These are phyloP conservation scores for Zelostemma sp. DNA, from an alignment of 1,140 invertebrate species.

Conservation along the genomic window DNA sequence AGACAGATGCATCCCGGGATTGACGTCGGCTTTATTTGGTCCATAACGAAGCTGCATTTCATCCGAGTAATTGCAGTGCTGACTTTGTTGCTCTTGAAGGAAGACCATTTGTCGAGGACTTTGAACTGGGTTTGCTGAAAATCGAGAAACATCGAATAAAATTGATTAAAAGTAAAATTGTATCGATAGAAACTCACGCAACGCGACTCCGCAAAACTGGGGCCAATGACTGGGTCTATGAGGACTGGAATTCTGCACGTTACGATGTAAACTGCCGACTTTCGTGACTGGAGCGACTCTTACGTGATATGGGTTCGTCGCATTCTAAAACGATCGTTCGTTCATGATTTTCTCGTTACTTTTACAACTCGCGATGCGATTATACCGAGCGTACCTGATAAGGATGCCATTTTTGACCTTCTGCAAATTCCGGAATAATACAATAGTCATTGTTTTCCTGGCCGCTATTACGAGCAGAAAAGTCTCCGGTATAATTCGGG, in stretches of 20 bases:
- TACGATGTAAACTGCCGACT: constrained; percentile 58
- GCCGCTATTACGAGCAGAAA: constrained; percentile 38
- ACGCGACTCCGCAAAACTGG: constrained; percentile 63
- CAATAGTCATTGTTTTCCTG: constrained; percentile 58
- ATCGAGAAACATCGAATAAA: too few species aligned
- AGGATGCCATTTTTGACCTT: constrained; percentile 67
- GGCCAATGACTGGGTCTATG: constrained; percentile 60
- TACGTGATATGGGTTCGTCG: constrained; percentile 57
- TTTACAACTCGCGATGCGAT: too few species aligned
- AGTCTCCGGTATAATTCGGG: constrained; percentile 53
- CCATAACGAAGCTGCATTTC: constrained; percentile 61
- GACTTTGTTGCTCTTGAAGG: constrained; percentile 60
- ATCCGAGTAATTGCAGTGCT: constrained; percentile 58
- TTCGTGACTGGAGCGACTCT: constrained; percentile 53
- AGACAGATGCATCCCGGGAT: constrained; percentile 43
- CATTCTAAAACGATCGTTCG: constrained; percentile 51
- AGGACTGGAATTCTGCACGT: constrained; percentile 52
- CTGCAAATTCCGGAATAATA: constrained; percentile 57
- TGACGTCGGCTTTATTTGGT: constrained; percentile 52
- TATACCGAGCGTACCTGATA: constrained; percentile 63
- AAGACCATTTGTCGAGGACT: constrained; percentile 63
- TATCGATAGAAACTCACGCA: constrained; percentile 56
- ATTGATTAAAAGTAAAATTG: too few species aligned
- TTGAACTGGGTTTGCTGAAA: constrained; percentile 43
- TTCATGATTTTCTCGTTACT: too few species aligned